phyloP scores from a whole-genome alignment of 2,888 invertebrate genomes.

The Heliconius ismenius region DNA sequence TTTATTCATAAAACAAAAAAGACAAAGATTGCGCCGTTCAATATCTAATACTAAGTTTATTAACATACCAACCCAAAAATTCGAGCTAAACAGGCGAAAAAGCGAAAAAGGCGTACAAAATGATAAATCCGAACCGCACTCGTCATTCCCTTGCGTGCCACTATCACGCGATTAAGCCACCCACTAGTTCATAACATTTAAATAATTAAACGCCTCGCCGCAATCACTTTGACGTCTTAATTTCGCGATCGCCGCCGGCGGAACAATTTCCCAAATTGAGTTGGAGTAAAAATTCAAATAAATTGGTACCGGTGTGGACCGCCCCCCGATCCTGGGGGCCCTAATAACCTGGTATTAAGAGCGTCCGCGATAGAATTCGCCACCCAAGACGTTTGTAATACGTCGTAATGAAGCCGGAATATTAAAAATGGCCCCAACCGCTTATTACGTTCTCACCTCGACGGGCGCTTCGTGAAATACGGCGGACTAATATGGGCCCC shows the following conservation, averaged over 20 bases:
- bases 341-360: constrained; percentile 79
- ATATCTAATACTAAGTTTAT: constrained; percentile 7
- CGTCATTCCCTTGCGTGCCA: constrained; percentile 66
- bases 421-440: constrained; percentile 80
- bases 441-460: constrained; percentile 82
- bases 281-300: constrained; percentile 81
- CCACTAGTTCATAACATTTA: constrained; percentile 79
- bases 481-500: constrained; percentile 74
- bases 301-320: constrained; percentile 67
- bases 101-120: constrained; percentile 51
- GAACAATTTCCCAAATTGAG: constrained; percentile 81
- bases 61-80: constrained; percentile 14
- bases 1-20: neutral
- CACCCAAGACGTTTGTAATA: constrained; percentile 82
- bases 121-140: constrained; percentile 66
- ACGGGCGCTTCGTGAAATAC: constrained; percentile 77
- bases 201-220: constrained; percentile 80
- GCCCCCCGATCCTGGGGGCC: constrained; percentile 66
- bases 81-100: constrained; percentile 25
- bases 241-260: constrained; percentile 78
- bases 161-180: constrained; percentile 70
- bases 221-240: constrained; percentile 82
- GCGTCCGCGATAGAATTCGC: constrained; percentile 81
- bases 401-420: constrained; percentile 81
- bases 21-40: neutral